Percentiles rank a stretch among this genome's conserved stretches.
These are phyloP conservation scores for Xestobium rufovillosum DNA, from an alignment of 2,888 invertebrate species.

Conservation along the genomic window DNA sequence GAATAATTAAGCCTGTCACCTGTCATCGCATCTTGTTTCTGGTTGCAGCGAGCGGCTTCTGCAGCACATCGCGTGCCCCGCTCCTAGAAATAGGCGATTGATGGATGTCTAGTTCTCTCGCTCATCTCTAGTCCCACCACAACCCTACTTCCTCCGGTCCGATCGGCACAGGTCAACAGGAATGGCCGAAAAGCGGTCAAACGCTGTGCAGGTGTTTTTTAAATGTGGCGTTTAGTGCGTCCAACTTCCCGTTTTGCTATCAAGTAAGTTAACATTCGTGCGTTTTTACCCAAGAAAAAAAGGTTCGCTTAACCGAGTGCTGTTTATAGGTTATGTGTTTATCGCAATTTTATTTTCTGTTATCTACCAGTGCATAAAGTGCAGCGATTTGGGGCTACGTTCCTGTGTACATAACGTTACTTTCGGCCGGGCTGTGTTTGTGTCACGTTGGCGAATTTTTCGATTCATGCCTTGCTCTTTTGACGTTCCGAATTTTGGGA, in stretches of 20 bases:
- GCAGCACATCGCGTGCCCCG: too few species aligned
- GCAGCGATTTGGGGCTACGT: constrained; percentile 31
- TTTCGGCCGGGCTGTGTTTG: constrained; percentile 30
- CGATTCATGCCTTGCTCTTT: constrained; percentile 6
- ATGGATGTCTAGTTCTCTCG: constrained; percentile 10
- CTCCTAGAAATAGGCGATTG: too few species aligned
- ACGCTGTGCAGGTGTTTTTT: constrained; percentile 44
- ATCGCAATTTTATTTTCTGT: constrained; percentile 30
- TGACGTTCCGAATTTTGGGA: too few species aligned
- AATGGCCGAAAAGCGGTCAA: constrained; percentile 46
- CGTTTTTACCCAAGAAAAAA: background rate
- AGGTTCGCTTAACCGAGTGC: too few species aligned
- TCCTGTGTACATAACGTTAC: constrained; percentile 39
- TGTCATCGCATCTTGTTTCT: too few species aligned
- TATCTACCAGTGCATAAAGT: constrained; percentile 41
- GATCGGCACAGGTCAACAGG: constrained; percentile 40
- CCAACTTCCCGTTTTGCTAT: constrained; percentile 22
- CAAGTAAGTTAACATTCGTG: constrained; percentile 22
- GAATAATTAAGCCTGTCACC: too few species aligned
- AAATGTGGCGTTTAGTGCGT: constrained; percentile 38
- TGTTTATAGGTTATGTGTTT: constrained; percentile 27
- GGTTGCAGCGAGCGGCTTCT: too few species aligned
- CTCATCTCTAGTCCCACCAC: constrained; percentile 28
- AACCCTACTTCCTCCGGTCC: constrained; percentile 42
- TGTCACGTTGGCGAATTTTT: constrained; percentile 25